Evolutionary conservation across 2,113 vertebrate genomes (phyloP), one percentile per base, ranked within the genome.

Genomic region (Clinocottus analis): DNA sequence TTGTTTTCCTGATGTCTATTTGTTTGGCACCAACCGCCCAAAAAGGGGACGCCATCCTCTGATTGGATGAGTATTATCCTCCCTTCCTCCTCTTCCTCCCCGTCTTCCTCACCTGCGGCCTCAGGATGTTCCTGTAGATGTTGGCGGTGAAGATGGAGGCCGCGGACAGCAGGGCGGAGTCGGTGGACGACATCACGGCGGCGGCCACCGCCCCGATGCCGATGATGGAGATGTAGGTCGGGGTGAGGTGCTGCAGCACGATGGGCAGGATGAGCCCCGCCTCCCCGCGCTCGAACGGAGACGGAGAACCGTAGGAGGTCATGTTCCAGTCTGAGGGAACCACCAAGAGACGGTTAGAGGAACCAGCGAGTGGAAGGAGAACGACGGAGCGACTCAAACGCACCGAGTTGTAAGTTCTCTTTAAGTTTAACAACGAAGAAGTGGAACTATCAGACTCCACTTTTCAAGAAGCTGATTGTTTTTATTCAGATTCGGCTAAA

Each of bases 131-230:
- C 85, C 72, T 90, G 41, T 83, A 84, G 16, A 84, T 90, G 87
- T 83, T 89, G 49, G 84, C 90, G 79, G 88, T 83, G 87, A 93
- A 91, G 59, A 93, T 87, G 82, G 86, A 91, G 70, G 92, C 92
- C 19, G 83, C 87, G 23, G 94, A 91, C 47, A 94, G 79, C 31
- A 94, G 62, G 5, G 89, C 91, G 0, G 93, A 94, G 84, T 94
- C 94, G 1, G 92, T 89, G 68, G 91, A 92, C 43, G 90, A 91
- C 85, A 88, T 91, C 59, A 94, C 93, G 0, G 93, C 94, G 19
- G 91, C 93, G 0, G 88, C 86, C 67, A 94, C 90, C 45, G 86
- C 90, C 51, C 91, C 92, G 37, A 92, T 88, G 14, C 83, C 59
- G 0, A 87, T 43, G 33, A 87, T 83, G 68, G 91, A 90, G 81